A percentile compares a stretch with the other conserved stretches of the same genome.
Evolutionary conservation across 35 echinoderm and acorn worm species (phyloP).

Genomic region (Ptychodera flava): DNA sequence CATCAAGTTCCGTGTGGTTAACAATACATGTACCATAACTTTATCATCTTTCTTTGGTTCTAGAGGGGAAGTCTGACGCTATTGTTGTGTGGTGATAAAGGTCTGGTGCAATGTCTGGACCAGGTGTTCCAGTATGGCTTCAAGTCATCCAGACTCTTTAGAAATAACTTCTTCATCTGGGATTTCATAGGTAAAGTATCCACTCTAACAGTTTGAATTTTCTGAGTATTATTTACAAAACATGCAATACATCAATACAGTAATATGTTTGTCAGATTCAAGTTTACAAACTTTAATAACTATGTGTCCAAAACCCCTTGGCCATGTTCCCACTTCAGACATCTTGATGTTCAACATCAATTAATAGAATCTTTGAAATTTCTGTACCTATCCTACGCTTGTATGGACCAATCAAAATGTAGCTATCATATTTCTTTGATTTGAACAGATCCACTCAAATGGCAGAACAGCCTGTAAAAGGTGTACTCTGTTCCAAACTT

Average conservation of each 20-base stretch:
- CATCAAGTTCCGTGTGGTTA: too few relatives aligned
- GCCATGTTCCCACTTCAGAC: neutral
- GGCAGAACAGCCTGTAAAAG: too few relatives aligned
- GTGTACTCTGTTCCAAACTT: too few relatives aligned
- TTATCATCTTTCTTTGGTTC: too few relatives aligned
- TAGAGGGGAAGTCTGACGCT: constrained; percentile 87
- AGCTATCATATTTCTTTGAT: too few relatives aligned
- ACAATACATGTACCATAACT: too few relatives aligned
- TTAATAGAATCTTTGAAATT: too few relatives aligned
- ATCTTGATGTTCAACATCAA: too few relatives aligned
- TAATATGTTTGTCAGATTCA: neutral
- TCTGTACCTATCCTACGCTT: too few relatives aligned
- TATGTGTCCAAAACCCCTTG: neutral
- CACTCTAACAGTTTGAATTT: neutral
- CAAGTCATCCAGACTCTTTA: constrained; percentile 84
- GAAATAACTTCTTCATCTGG: constrained; percentile 98
- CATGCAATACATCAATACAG: neutral
- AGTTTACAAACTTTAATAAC: neutral
- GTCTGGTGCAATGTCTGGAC: constrained; percentile 92
- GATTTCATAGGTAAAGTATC: constrained; percentile 81
- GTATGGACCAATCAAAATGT: too few relatives aligned
- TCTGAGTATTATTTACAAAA: neutral
- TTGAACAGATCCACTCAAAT: too few relatives aligned
- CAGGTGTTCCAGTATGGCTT: constrained; percentile 90
- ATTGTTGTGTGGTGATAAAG: constrained; percentile 87